A percentile compares a stretch with the other conserved stretches of the same genome.
These are phyloP conservation scores for Pogonocherus hispidulus DNA, from an alignment of 2,888 invertebrate genomes.

Conservation along the genomic window DNA sequence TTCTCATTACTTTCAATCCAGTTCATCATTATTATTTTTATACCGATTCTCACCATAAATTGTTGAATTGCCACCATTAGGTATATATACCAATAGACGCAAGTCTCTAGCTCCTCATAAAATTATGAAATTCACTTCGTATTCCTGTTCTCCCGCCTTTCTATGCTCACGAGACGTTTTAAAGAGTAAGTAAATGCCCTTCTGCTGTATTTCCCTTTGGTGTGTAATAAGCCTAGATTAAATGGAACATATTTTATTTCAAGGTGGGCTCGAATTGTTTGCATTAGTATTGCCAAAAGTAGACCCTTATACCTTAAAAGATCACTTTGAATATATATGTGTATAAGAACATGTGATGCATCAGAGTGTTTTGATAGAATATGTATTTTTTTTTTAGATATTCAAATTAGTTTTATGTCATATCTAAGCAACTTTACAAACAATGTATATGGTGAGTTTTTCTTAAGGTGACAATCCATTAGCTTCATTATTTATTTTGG, in stretches of 20 bases:
- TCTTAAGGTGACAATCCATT: too few species aligned
- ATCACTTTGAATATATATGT: too few species aligned
- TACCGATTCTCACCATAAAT: not conserved
- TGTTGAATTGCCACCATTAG: not conserved
- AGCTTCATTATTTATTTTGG: too few species aligned
- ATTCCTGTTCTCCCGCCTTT: slow-evolving; percentile 2
- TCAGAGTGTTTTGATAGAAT: too few species aligned
- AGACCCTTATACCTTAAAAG: too few species aligned
- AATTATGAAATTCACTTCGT: slow-evolving; percentile 6
- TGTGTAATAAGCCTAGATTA: slow-evolving; percentile 4
- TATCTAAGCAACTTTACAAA: too few species aligned
- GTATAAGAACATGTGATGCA: too few species aligned
- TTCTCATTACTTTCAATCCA: not conserved
- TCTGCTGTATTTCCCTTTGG: not conserved
- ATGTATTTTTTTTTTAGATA: too few species aligned
- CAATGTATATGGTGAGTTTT: too few species aligned
- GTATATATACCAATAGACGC: not conserved
- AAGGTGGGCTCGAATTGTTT: not conserved
- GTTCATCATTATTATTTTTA: not conserved
- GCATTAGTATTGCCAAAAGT: too few species aligned
- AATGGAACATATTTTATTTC: not conserved
- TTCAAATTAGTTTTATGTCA: too few species aligned
- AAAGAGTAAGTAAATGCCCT: slow-evolving; percentile 6
- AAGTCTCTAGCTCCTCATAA: slow-evolving; percentile 2
- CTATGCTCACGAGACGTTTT: slow-evolving; percentile 1